Evolutionary conservation across 1,140 invertebrate genomes (phyloP).

Genomic region (Marisa cornuarietis): DNA sequence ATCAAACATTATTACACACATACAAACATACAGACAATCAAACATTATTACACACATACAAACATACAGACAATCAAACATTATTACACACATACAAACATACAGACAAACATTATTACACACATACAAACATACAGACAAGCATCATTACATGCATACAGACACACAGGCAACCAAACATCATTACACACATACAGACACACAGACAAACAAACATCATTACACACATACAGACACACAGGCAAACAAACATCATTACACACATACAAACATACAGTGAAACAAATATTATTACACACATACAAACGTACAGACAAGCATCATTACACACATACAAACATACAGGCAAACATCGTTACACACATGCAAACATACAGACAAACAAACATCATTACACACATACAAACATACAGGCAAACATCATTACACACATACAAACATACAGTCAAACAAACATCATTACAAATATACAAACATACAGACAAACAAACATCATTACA

Average conservation of each 20-base stretch:
- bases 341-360: not conserved
- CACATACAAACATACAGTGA: conserved; percentile 5
- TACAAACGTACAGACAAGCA: not conserved
- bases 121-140: no score
- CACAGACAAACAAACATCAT: not conserved
- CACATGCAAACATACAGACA: not conserved
- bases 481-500: not conserved
- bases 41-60: not conserved
- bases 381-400: no score
- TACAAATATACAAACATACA: conserved; percentile 8
- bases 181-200: not conserved
- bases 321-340: not conserved
- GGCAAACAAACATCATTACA: not conserved
- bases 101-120: not conserved
- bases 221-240: not conserved
- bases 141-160: no score
- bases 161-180: not conserved
- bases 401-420: not conserved
- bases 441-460: not conserved
- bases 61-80: conserved; percentile 7
- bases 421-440: not conserved
- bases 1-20: not conserved
- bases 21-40: not conserved
- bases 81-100: not conserved
- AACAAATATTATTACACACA: no score